Evolutionary conservation across 2,797 vertebrate species (phyloP).

Genomic region (Malacoctenus gilli): DNA sequence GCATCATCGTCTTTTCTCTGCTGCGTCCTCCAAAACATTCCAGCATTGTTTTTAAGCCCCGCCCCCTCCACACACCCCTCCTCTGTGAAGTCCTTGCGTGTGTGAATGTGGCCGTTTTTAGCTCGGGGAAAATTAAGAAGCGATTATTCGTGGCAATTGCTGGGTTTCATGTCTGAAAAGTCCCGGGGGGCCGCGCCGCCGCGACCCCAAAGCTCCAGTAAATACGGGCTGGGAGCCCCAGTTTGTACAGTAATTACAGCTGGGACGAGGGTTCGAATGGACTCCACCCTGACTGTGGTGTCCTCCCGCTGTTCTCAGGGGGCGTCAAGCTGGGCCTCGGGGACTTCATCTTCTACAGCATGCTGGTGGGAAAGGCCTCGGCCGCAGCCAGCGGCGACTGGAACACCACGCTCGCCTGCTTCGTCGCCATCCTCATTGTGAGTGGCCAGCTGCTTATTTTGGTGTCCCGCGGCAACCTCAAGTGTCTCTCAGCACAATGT

Average conservation of each 20-base stretch:
- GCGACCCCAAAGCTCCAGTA: slow-evolving; percentile 41
- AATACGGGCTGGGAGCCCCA: slow-evolving; percentile 47
- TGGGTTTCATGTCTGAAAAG: slow-evolving; percentile 45
- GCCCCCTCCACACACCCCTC: too few species aligned
- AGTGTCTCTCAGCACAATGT: slow-evolving; percentile 14
- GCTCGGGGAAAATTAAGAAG: slow-evolving; percentile 58
- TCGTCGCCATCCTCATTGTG: slow-evolving; percentile 98
- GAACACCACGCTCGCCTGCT: slow-evolving; percentile 98
- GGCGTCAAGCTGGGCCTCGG: slow-evolving; percentile 97
- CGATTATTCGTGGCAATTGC: slow-evolving; percentile 60
- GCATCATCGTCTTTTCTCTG: too few species aligned
- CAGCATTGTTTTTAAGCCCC: too few species aligned
- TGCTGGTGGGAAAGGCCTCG: slow-evolving; percentile 97
- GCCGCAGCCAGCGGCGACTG: slow-evolving; percentile 96
- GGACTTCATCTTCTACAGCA: slow-evolving; percentile 99
- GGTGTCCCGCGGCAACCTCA: slow-evolving; percentile 19
- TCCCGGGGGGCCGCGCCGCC: not conserved
- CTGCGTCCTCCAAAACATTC: too few species aligned
- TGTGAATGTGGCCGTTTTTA: slow-evolving; percentile 40
- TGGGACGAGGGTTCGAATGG: slow-evolving; percentile 27
- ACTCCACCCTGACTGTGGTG: slow-evolving; percentile 60
- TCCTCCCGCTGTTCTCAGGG: slow-evolving; percentile 80
- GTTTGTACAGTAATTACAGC: slow-evolving; percentile 71
- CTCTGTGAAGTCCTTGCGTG: too few species aligned
- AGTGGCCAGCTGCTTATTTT: slow-evolving; percentile 77